Evolutionary conservation across 2,888 invertebrate genomes (phyloP).

Genomic region (Dasysyrphus tricinctus): DNA sequence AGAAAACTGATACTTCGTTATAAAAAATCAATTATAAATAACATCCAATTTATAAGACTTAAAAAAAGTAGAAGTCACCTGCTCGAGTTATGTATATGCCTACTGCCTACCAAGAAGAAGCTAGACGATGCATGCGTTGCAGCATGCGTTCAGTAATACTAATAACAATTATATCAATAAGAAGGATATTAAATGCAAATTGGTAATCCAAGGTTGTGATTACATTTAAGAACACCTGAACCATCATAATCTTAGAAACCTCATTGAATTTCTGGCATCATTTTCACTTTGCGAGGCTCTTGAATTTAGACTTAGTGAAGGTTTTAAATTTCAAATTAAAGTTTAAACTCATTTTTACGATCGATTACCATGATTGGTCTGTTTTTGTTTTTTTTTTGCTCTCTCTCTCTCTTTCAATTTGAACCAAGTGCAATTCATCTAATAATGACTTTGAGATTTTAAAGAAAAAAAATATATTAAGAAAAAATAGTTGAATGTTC

Average conservation of each 20-base stretch:
- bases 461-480: neutral
- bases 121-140: neutral
- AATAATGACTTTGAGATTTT: constrained; percentile 41
- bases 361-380: constrained; percentile 68
- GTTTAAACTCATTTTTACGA: constrained; percentile 61
- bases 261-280: neutral
- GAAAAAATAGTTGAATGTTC: constrained; percentile 22
- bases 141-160: constrained; percentile 17
- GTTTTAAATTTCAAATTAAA: constrained; percentile 70
- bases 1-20: constrained; percentile 54
- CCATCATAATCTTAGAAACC: neutral
- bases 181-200: constrained; percentile 55
- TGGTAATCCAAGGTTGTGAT: constrained; percentile 39
- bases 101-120: neutral
- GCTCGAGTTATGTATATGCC: constrained; percentile 47
- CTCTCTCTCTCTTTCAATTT: neutral
- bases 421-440: constrained; percentile 43
- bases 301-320: constrained; percentile 31
- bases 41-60: constrained; percentile 28
- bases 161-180: constrained; percentile 1
- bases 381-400: neutral
- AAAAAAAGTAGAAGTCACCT: constrained; percentile 29
- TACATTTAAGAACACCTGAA: constrained; percentile 10
- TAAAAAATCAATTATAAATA: constrained; percentile 60
- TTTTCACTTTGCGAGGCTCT: neutral